Evolutionary conservation across 2,888 invertebrate genomes (phyloP), one percentile per base, ranked within the genome.

Genomic region (Hyposoter dolosus): DNA sequence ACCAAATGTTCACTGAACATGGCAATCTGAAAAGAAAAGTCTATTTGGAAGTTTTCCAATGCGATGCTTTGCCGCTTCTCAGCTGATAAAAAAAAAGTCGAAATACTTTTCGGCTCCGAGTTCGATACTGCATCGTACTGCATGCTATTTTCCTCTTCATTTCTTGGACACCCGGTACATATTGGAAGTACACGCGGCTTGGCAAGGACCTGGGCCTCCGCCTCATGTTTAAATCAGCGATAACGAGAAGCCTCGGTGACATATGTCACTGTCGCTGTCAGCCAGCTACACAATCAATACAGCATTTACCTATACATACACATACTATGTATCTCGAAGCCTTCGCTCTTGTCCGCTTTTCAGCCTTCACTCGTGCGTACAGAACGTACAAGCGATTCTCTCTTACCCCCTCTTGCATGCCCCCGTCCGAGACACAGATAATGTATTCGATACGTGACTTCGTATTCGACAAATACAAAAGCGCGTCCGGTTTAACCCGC

Each of bases 171-270:
- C 60, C 60, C 60, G 28, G 5, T 60, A 23, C 53, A 60, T 53
- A n/a, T 45, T 74, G 60, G 77, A 78, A 50, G 79, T 84, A 84
- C 65, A 47, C 35, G 35, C 50, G 5, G 77, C 71, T 83, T 80
- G 83, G 82, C 82, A 86, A 84, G 81, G 88, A 82, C 90, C 91
- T 91, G 91, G 92, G 92, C 91, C 91, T 92, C 91, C 91, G 92
- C 91, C 93, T 94, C 94, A 94, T 94, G 94, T 94, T 94, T 94
- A 94, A 94, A 94, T 94, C 94, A 93, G 93, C 94, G 94, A 94
- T 94, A 94, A 94, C 94, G 93, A 94, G 93, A 93, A 93, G 93
- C 93, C 93, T 91, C 93, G 92, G 92, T 93, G 94, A 94, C 94
- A 94, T 93, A 93, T 94, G 94, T 94, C 94, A 94, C 93, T 93